Evolutionary conservation across 2,113 vertebrate species (phyloP).

Genomic region (Collichthys lucidus): DNA sequence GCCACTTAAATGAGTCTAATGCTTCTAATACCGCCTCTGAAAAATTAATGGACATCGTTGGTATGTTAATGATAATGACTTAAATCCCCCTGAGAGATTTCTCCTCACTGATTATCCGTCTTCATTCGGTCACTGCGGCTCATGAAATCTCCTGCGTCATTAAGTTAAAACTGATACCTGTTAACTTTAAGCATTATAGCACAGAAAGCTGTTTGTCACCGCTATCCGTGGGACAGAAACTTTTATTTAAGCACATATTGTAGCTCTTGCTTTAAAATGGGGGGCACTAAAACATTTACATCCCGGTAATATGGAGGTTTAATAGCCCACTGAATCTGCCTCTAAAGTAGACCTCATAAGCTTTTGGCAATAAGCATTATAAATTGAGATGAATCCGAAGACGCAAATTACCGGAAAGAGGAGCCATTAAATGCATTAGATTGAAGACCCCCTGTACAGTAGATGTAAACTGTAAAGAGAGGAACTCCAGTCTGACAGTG

Average conservation of each 20-base stretch:
- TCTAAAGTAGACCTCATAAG: conserved; percentile 51
- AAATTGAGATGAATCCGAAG: conserved; percentile 53
- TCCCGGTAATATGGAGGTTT: conserved; percentile 37
- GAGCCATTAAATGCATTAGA: conserved; percentile 45
- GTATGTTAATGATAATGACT: conserved; percentile 20
- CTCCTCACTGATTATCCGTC: background rate
- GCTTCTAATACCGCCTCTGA: conserved; percentile 9
- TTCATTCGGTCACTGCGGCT: conserved; percentile 16
- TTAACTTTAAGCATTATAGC: background rate
- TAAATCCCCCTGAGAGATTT: conserved; percentile 3
- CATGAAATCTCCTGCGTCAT: background rate
- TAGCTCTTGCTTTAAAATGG: conserved; percentile 31
- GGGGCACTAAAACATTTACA: conserved; percentile 46
- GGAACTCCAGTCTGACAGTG: conserved; percentile 9
- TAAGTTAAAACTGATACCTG: background rate
- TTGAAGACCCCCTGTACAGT: conserved; percentile 12
- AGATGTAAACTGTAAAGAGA: conserved; percentile 19
- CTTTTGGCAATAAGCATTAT: conserved; percentile 51
- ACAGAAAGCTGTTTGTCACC: background rate
- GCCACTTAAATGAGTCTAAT: conserved; percentile 4
- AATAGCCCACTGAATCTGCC: conserved; percentile 51
- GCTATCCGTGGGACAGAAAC: background rate
- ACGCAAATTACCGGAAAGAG: conserved; percentile 34
- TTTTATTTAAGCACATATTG: conserved; percentile 43
- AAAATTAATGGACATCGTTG: conserved; percentile 23